Base-by-base conservation (phyloP, 92 coral and sea anemone genomes). In the Desmophyllum pertusum region DNA sequence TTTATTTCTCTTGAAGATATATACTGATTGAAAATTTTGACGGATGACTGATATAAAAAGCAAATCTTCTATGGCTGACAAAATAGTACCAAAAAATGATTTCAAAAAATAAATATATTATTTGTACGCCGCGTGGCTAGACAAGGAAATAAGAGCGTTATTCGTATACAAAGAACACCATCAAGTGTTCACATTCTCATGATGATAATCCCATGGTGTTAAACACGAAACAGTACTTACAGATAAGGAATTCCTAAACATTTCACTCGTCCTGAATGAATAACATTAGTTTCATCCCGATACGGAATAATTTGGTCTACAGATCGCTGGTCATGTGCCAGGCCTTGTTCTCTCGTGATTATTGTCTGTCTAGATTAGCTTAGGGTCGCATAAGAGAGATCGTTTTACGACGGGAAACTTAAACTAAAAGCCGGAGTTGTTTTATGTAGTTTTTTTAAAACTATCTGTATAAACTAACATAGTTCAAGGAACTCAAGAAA, bases 131-230 rank as follows among this genome's bases (percentile, higher is more conserved):
- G 18, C 29, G n/a, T n/a, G n/a, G n/a, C n/a, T n/a, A 1, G 35
- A 27, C 3, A 25, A 10, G 65, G 29, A 0, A 33, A 5, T 50
- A 23, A 50, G 1, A 29, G 37, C 57, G 59, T 38, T 30, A 27
- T 29, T 73, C 7, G 1, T 38, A 3, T 8, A 68, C 73, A 38
- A 19, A 43, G 57, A 42, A 41, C 30, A 30, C 42, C 79, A 53
- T 52, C 38, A 13, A 74, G 17, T 45, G 57, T 39, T 35, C 29
- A 70, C 35, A 14, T 57, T 76, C 81, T 23, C 81, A 76, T 69
- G 69, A 59, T 39, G 81, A 38, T 53, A 36, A 76, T 38, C 81
- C 11, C 31, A 10, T 76, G 52, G 64, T 37, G 48, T 59, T 13
- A 35, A n/a, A n/a, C n/a, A 53, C 80, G 66, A 52, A 53, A 31